Evolutionary conservation across 2,113 vertebrate species (phyloP).

Genomic region (Passer domesticus): DNA sequence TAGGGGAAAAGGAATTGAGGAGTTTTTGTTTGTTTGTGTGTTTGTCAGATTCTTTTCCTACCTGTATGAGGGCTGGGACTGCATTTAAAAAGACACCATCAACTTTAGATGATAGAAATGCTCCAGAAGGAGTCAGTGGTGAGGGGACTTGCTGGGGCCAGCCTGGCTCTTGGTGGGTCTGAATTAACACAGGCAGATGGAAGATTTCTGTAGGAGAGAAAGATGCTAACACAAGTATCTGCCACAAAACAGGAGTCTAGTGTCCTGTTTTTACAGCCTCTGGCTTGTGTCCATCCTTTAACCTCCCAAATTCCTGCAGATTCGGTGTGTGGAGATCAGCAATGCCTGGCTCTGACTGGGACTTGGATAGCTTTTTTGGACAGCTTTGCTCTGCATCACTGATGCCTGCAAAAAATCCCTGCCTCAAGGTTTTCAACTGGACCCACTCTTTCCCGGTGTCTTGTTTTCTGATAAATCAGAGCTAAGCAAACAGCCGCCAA

Average conservation of each 20-base stretch:
- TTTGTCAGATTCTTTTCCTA: not conserved
- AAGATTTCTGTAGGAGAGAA: not conserved
- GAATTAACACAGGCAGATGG: not conserved
- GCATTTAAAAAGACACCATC: not conserved
- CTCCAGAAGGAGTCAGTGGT: not conserved
- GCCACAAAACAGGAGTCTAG: not conserved
- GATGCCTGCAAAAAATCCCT: not conserved
- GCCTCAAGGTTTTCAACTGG: not conserved
- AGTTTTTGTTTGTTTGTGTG: not conserved
- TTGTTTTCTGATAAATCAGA: not conserved
- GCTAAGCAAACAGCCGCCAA: not conserved
- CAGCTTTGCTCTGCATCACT: not conserved
- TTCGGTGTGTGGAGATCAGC: not conserved
- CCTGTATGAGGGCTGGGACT: not conserved
- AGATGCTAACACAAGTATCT: not conserved
- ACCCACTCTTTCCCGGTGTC: not conserved
- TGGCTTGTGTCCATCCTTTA: not conserved
- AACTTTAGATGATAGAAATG: not conserved
- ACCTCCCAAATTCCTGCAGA: not conserved
- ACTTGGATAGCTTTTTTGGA: not conserved
- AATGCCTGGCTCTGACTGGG: not conserved
- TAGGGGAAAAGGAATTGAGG: not conserved
- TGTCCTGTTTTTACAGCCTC: not conserved
- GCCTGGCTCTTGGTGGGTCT: not conserved
- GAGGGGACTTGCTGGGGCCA: not conserved